Percentiles rank a stretch among this genome's conserved stretches.
phyloP scores from a whole-genome alignment of 1,140 invertebrate genomes.

The Archegozetes longisetosus region DNA sequence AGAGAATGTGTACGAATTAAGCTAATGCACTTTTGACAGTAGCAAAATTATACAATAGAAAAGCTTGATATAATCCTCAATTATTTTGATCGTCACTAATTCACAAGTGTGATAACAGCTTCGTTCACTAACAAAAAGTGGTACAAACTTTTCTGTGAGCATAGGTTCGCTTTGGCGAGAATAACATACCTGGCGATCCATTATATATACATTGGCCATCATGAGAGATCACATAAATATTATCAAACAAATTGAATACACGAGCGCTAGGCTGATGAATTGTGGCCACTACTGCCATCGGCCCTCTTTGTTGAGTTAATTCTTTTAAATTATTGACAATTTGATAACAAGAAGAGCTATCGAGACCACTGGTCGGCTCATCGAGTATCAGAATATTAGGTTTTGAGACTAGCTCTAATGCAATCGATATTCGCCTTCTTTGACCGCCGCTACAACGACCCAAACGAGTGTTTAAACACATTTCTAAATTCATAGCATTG shows the following conservation, averaged over 20 bases:
- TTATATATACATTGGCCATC: slow-evolving; percentile 13
- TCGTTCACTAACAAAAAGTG: not conserved
- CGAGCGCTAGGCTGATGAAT: slow-evolving; percentile 13
- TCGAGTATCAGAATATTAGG: slow-evolving; percentile 6
- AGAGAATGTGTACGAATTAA: too few relatives aligned
- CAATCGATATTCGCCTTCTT: slow-evolving; percentile 6
- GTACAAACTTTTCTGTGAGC: too few relatives aligned
- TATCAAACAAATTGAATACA: slow-evolving; percentile 7
- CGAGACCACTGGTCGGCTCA: slow-evolving; percentile 73
- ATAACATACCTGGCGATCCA: not conserved
- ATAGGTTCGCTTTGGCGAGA: not conserved
- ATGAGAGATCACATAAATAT: slow-evolving; percentile 11
- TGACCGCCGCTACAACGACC: not conserved
- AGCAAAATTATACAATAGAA: too few relatives aligned
- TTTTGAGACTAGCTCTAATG: not conserved
- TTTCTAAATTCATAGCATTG: not conserved
- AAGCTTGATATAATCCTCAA: too few relatives aligned
- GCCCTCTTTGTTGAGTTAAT: not conserved
- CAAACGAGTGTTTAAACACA: not conserved
- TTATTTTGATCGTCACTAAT: too few relatives aligned
- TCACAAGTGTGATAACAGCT: too few relatives aligned
- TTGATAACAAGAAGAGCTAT: slow-evolving; percentile 65
- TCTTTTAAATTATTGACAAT: slow-evolving; percentile 38
- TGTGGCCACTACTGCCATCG: slow-evolving; percentile 4
- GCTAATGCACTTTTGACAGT: too few relatives aligned